A percentile compares a stretch with the other conserved stretches of the same genome.
Conservation (phyloP, 64 coral and sea anemone species). For the Hydrozoanthus tunicans region DNA sequence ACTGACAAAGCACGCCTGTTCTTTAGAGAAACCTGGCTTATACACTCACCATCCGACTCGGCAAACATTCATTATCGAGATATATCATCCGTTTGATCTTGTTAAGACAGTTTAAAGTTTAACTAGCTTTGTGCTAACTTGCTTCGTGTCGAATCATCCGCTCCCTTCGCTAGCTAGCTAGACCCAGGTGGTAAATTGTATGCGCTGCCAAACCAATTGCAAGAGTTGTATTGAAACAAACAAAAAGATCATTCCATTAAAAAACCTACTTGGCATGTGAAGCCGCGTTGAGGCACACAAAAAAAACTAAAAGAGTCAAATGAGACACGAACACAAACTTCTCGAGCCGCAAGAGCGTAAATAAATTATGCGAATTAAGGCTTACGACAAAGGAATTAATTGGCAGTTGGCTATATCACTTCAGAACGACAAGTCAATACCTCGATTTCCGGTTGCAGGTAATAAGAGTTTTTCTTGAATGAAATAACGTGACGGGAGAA, state of each 20-base stretch:
- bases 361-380: constrained; percentile 17
- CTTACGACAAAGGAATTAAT: constrained; percentile 2
- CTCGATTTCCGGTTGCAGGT: constrained; percentile 38
- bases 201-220: too few species aligned
- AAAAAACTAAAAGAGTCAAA: background rate
- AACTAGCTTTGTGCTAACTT: background rate
- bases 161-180: too few species aligned
- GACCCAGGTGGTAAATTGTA: too few species aligned
- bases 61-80: background rate
- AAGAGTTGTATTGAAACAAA: too few species aligned
- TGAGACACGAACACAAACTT: background rate
- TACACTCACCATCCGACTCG: background rate
- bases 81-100: constrained; percentile 40
- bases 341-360: background rate
- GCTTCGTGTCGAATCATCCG: background rate
- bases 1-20: constrained; percentile 15
- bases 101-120: background rate
- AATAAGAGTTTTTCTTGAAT: background rate
- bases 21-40: background rate
- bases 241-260: too few species aligned
- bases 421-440: constrained; percentile 1
- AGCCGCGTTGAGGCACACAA: background rate
- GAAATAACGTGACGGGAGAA: background rate
- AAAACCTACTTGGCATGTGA: background rate
- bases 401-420: background rate